Evolutionary conservation across 2,888 invertebrate species (phyloP).

Genomic region (Phyllotreta cruciferae): DNA sequence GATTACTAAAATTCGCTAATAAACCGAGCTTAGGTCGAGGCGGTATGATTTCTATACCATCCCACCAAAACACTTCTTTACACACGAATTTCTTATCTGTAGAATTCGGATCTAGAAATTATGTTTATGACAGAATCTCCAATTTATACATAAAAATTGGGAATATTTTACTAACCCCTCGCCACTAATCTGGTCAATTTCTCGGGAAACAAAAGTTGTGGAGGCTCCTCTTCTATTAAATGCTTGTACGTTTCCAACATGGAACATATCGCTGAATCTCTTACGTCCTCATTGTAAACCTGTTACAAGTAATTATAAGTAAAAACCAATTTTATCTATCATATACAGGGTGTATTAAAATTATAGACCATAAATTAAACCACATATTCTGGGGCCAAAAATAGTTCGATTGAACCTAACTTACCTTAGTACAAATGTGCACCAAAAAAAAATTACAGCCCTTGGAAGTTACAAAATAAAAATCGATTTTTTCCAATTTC

Average conservation of each 20-base stretch:
- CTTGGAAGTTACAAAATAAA: too few species aligned
- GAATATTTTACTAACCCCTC: conserved; percentile 56
- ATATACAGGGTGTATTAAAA: background rate
- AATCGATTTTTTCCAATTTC: too few species aligned
- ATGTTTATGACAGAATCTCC: too few species aligned
- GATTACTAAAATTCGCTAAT: conserved; percentile 59
- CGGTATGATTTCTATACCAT: conserved; percentile 71
- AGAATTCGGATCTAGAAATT: conserved; percentile 41
- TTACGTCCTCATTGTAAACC: conserved; percentile 64
- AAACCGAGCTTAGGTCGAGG: conserved; percentile 69
- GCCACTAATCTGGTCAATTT: conserved; percentile 71
- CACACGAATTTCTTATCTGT: conserved; percentile 64
- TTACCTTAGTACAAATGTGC: too few species aligned
- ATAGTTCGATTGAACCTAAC: too few species aligned
- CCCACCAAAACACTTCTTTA: conserved; percentile 77
- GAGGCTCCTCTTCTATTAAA: conserved; percentile 70
- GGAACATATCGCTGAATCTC: conserved; percentile 71
- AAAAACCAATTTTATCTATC: background rate
- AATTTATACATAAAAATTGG: too few species aligned
- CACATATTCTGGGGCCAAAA: too few species aligned
- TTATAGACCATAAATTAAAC: too few species aligned
- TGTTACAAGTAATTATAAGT: conserved; percentile 13
- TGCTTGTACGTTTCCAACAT: conserved; percentile 67
- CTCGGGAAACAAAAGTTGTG: conserved; percentile 73
- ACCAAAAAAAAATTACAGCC: too few species aligned